Conservation (phyloP, 2,113 vertebrate species). For the Onychorhynchus coronatus region DNA sequence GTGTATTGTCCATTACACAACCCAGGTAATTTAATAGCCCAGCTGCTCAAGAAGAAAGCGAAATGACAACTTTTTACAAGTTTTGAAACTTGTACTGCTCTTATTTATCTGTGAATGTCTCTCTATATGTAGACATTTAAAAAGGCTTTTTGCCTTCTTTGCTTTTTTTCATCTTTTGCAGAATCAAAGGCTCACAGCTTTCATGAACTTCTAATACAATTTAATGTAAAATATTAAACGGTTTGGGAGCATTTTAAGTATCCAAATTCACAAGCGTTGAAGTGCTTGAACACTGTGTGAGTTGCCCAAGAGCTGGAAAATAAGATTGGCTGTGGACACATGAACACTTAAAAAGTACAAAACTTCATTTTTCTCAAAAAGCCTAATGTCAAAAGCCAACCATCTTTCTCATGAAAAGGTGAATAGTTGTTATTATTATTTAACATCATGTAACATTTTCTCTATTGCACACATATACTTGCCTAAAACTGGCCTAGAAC, state of each 20-base stretch:
- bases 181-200: not conserved
- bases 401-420: not conserved
- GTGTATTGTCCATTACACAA: slow-evolving; percentile 8
- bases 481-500: not conserved
- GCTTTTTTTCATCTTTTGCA: not conserved
- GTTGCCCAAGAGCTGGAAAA: not conserved
- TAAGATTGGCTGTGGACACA: not conserved
- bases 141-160: not conserved
- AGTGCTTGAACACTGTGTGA: not conserved
- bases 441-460: not conserved
- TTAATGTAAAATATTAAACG: not conserved
- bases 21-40: slow-evolving; percentile 23
- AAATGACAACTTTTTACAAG: not conserved
- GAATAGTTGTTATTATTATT: not conserved
- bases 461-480: not conserved
- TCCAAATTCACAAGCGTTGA: not conserved
- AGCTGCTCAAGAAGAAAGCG: not conserved
- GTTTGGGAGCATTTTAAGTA: not conserved
- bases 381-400: not conserved
- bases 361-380: not conserved
- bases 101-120: not conserved
- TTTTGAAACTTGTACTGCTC: not conserved
- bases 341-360: not conserved
- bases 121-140: not conserved
- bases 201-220: not conserved